These are phyloP conservation scores for Thinocorus orbignyianus DNA, from an alignment of 2,113 vertebrate species.

Conservation along the genomic window DNA sequence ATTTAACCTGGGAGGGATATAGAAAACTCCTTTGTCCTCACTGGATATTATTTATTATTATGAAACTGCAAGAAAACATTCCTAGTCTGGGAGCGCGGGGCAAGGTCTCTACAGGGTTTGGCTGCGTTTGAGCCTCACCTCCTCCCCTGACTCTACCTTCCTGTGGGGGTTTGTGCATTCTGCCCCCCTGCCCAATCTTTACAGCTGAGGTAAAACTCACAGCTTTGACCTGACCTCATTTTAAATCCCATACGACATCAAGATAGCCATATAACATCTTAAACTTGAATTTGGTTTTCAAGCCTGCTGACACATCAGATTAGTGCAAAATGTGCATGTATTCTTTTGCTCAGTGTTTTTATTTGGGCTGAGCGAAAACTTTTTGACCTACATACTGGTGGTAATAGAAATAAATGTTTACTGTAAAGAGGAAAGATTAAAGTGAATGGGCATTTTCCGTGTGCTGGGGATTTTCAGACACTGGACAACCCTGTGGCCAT, in stretches of 20 bases:
- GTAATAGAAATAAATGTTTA: neutral
- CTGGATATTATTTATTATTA: neutral
- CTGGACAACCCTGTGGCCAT: fast-evolving
- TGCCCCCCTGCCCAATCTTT: neutral
- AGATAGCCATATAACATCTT: neutral
- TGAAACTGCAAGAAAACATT: neutral
- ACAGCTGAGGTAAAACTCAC: neutral
- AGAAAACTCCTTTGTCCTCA: neutral
- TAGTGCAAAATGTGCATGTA: neutral
- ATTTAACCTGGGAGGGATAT: neutral
- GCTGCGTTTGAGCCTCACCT: neutral
- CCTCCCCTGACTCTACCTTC: neutral
- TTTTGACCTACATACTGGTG: neutral
- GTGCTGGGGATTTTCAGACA: neutral
- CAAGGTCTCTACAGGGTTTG: neutral
- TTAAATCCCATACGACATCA: neutral
- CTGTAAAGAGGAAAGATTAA: neutral
- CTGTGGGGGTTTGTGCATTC: neutral
- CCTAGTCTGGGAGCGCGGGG: neutral
- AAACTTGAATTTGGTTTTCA: neutral
- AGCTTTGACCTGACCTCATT: neutral
- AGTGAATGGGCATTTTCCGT: neutral
- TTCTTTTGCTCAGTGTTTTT: neutral
- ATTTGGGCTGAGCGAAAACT: neutral
- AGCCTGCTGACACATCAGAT: neutral